Conservation (phyloP, 2,113 vertebrate species). For the Ophiodon elongatus region DNA sequence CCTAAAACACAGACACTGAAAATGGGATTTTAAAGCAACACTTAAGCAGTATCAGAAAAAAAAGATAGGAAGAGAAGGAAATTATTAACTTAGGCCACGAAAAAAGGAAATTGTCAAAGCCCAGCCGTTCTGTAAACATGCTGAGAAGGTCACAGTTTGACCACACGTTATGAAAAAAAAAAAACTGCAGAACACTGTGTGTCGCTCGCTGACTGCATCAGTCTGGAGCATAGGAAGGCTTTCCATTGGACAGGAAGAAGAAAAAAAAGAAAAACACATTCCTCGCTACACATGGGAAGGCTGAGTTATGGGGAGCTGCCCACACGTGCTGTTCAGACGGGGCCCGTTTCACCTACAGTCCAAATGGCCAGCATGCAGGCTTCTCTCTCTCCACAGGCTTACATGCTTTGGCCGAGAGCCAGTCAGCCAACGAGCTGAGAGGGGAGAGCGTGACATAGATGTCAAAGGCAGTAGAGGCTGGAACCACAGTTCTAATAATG, state of each 20-base stretch:
- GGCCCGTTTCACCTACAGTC: slow-evolving; percentile 47
- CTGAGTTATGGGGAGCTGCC: slow-evolving; percentile 51
- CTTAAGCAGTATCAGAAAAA: not conserved
- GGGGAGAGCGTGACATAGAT: slow-evolving; percentile 38
- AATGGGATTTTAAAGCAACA: not conserved
- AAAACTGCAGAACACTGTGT: not conserved
- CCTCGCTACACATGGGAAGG: slow-evolving; percentile 60
- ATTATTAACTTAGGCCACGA: not conserved
- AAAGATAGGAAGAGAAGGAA: not conserved
- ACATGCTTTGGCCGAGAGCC: slow-evolving; percentile 46
- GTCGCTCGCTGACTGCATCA: slow-evolving; percentile 36
- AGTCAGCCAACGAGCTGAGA: slow-evolving; percentile 41
- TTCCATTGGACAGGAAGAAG: slow-evolving; percentile 45
- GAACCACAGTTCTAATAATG: slow-evolving; percentile 49
- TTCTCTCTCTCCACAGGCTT: slow-evolving; percentile 17
- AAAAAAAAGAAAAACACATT: slow-evolving; percentile 43
- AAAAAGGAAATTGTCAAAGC: slow-evolving; percentile 3
- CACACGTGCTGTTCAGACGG: slow-evolving; percentile 53
- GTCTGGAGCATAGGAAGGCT: slow-evolving; percentile 34
- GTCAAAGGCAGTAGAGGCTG: slow-evolving; percentile 31
- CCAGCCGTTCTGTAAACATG: not conserved
- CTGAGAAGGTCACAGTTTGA: slow-evolving; percentile 27
- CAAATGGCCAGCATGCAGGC: slow-evolving; percentile 27
- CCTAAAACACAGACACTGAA: not conserved
- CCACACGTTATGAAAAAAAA: slow-evolving; percentile 7